These are phyloP conservation scores for Avahi laniger DNA, from an alignment of 2,797 vertebrate genomes.

Conservation along the genomic window DNA sequence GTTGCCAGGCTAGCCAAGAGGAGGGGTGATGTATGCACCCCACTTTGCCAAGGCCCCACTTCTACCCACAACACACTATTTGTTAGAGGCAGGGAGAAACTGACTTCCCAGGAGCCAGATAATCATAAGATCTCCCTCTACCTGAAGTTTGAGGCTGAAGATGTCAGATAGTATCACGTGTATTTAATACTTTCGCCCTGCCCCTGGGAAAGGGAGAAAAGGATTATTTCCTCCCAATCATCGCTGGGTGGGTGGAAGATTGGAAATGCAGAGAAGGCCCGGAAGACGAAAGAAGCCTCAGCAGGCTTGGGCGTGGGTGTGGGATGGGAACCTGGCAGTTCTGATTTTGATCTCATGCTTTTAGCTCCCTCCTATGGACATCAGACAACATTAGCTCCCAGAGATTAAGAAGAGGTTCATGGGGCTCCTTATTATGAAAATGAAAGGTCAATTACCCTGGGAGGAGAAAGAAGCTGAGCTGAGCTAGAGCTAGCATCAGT, in stretches of 20 bases:
- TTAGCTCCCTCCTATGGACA: neutral
- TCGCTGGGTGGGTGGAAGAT: neutral
- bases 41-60: slow-evolving; percentile 13
- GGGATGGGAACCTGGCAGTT: neutral
- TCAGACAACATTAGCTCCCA: neutral
- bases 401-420: neutral
- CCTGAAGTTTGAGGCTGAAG: neutral
- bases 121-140: neutral
- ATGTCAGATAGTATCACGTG: neutral
- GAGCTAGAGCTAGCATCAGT: neutral
- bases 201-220: neutral
- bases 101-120: neutral
- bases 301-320: neutral
- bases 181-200: neutral
- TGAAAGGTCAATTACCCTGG: slow-evolving; percentile 10
- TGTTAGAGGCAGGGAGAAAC: neutral
- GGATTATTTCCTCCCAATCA: neutral
- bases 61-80: neutral
- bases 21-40: neutral
- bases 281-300: neutral
- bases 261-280: neutral
- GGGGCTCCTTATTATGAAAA: slow-evolving; percentile 37
- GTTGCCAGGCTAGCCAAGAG: neutral
- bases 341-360: neutral
- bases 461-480: neutral